Base-by-base conservation (phyloP, 2,888 invertebrate species). In the Polyommatus icarus region DNA sequence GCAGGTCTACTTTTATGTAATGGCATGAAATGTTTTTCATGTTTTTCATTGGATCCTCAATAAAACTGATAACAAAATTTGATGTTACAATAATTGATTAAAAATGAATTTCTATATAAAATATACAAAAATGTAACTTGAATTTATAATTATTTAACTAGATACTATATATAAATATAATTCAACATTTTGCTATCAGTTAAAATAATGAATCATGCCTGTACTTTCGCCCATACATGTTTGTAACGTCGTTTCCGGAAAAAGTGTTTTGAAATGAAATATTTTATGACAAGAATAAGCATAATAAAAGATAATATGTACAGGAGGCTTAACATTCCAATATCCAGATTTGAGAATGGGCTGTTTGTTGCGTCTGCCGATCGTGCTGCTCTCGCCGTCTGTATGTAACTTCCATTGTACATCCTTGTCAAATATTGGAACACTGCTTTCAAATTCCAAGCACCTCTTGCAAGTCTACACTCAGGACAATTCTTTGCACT, bases 231-330 rank as follows among this genome's bases (percentile, higher is more conserved):
- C 83, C 96, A 90, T 81, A 96, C 96, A 91, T 96, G 96, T 83
- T 96, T 95, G 89, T 97, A 97, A 83, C 95, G 90, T 90, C 96
- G 97, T 90, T 96, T 97, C 86, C 96, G 96, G 89, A 97, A 96
- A 83, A 92, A 91, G 84, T 96, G 95, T 87, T 95, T 95, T 83
- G 96, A 95, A 83, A 97, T 94, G 89, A 98, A 97, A 89, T 97
- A 95, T 86, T 96, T 95, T 85, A 97, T 96, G 81, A 97, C 96
- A 86, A 97, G 87, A 83, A 97, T 94, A 88, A 98, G 95, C 89
- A 97, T 96, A 84, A 95, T 89, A 85, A 97, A 96, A 87, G 97
- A 97, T 87, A 95, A 95, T 85, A 96, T 93, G 91, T 97, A 97
- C 84, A 97, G 93, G 82, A 97, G 91, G 90, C 97, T 96, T 89